Conservation (phyloP, 2,797 vertebrate genomes). For the Coregonus sp. region DNA sequence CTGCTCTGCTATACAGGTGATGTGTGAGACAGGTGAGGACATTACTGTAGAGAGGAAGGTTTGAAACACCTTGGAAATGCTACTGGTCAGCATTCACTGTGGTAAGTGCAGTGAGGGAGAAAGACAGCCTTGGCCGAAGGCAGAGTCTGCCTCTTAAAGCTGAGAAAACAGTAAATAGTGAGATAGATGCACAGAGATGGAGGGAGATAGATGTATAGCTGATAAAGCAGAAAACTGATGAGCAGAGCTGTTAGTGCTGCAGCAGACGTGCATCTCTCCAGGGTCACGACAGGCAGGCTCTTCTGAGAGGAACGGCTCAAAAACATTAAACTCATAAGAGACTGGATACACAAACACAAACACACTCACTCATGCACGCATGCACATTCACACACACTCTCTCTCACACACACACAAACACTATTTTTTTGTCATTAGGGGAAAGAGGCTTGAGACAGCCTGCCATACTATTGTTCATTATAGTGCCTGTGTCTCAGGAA, state of each 20-base stretch:
- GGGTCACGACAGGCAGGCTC: conserved; percentile 28
- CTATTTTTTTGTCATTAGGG: not conserved
- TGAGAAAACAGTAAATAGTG: conserved; percentile 14
- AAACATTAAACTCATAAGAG: conserved; percentile 10
- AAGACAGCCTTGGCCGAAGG: conserved; percentile 26
- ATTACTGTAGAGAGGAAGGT: not conserved
- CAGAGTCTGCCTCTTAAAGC: conserved; percentile 30
- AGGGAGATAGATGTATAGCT: not conserved
- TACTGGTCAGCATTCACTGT: conserved; percentile 34
- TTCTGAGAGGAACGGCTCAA: conserved; percentile 28
- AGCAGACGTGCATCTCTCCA: conserved; percentile 27
- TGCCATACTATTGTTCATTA: not conserved
- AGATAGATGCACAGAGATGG: not conserved
- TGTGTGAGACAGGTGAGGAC: not conserved
- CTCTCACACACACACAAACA: not conserved
- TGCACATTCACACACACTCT: conserved; percentile 4
- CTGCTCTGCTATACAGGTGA: not conserved
- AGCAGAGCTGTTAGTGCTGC: conserved; percentile 24
- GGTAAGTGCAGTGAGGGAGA: conserved; percentile 12
- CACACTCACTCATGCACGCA: not conserved
- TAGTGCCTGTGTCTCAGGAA: not conserved
- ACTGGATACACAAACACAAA: not conserved
- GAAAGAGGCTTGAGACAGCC: not conserved
- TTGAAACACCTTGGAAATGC: not conserved
- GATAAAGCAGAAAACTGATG: conserved; percentile 22